Evolutionary conservation across 2,888 invertebrate species (phyloP).

Genomic region (Melinopterus prodromus): DNA sequence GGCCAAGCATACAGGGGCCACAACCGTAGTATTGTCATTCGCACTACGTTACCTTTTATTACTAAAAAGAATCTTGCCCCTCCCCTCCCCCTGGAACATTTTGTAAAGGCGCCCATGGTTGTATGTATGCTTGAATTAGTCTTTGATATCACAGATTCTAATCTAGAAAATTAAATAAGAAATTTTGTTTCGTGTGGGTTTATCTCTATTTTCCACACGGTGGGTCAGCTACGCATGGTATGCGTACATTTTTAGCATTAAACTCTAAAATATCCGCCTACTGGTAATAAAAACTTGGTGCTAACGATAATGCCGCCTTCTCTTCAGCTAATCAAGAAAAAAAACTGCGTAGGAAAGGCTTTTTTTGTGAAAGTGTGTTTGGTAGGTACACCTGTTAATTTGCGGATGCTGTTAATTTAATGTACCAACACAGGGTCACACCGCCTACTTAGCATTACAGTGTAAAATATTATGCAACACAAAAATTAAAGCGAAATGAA

Average conservation of each 20-base stretch:
- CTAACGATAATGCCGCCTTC: not conserved
- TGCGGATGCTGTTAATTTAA: not conserved
- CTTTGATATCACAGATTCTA: too few relatives aligned
- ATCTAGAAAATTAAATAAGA: too few relatives aligned
- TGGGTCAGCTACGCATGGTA: too few relatives aligned
- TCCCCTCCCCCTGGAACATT: too few relatives aligned
- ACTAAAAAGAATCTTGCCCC: too few relatives aligned
- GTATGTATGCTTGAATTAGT: too few relatives aligned
- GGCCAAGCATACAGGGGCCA: too few relatives aligned
- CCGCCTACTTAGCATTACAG: not conserved
- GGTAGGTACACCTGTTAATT: not conserved
- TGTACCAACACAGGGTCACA: not conserved
- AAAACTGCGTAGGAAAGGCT: not conserved
- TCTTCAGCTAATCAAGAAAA: not conserved
- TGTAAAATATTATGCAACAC: not conserved
- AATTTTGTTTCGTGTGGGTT: too few relatives aligned
- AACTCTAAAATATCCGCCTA: not conserved
- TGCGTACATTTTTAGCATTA: not conserved
- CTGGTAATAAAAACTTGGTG: not conserved
- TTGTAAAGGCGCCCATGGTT: too few relatives aligned
- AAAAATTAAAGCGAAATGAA: not conserved
- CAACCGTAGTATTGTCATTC: too few relatives aligned
- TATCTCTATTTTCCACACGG: too few relatives aligned
- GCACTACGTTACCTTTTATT: too few relatives aligned
- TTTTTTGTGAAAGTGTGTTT: not conserved